phyloP scores from a whole-genome alignment of 2,797 vertebrate species.

The Pristis pectinata region DNA sequence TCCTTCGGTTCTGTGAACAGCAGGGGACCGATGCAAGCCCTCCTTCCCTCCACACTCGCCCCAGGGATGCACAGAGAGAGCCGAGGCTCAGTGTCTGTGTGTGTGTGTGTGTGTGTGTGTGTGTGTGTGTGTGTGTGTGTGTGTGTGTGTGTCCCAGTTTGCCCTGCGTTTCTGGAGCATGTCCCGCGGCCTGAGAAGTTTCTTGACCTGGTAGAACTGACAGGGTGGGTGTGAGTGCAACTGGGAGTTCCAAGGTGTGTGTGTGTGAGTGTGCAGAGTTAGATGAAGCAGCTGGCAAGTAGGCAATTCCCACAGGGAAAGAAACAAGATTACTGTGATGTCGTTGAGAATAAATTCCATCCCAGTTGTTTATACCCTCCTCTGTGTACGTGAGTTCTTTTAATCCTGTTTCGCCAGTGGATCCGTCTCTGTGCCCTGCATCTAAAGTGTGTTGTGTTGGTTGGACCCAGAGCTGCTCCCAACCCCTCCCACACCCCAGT shows the following conservation, averaged over 20 bases:
- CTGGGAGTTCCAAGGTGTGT: conserved; percentile 33
- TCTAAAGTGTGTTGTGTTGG: too few relatives aligned
- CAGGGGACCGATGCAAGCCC: conserved; percentile 32
- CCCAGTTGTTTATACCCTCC: background rate
- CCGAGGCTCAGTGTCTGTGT: conserved; percentile 17
- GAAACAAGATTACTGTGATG: background rate
- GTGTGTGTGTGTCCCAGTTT: background rate
- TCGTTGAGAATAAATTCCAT: conserved; percentile 11
- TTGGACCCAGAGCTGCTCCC: too few relatives aligned
- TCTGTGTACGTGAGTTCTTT: background rate
- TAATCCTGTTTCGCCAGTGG: background rate
- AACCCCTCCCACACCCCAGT: too few relatives aligned
- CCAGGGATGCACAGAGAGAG: conserved; percentile 36
- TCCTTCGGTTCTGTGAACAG: conserved; percentile 35
- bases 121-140: background rate
- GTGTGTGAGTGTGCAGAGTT: background rate
- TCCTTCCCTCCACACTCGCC: conserved; percentile 33
- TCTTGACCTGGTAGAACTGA: conserved; percentile 38
- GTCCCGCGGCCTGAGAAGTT: conserved; percentile 14
- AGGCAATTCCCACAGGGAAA: background rate
- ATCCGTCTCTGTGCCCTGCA: too few relatives aligned
- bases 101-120: background rate
- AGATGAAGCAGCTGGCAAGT: background rate
- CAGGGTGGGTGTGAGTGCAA: background rate
- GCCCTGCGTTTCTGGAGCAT: too few relatives aligned